A percentile compares a stretch with the other conserved stretches of the same genome.
Conservation (phyloP, 2,113 vertebrate genomes). For the Cisticola juncidis region DNA sequence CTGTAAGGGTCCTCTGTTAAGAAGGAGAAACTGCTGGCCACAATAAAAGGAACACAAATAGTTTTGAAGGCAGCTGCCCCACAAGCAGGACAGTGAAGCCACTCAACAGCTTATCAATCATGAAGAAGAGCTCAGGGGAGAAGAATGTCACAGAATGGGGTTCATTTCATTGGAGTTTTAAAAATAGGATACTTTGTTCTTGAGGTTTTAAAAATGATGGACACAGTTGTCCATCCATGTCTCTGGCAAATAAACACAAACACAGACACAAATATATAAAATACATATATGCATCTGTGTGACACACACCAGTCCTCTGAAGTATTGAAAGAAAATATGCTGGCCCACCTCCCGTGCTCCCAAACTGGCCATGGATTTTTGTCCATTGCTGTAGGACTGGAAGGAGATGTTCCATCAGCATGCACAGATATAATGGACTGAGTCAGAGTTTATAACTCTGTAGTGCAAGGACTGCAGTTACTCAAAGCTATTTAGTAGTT, state of each 20-base stretch:
- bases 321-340: not conserved
- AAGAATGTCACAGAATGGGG: not conserved
- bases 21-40: not conserved
- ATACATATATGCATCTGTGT: not conserved
- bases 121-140: not conserved
- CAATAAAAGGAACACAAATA: not conserved
- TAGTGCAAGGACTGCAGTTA: not conserved
- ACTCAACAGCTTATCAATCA: not conserved
- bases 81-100: not conserved
- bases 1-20: not conserved
- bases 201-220: not conserved
- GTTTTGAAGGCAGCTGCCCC: not conserved
- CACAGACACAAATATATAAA: not conserved
- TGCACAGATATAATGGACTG: not conserved
- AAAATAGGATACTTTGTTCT: not conserved
- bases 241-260: not conserved
- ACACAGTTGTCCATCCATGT: not conserved
- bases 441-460: not conserved
- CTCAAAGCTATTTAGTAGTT: not conserved
- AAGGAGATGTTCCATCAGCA: not conserved
- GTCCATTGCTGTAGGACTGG: not conserved
- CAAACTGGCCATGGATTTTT: not conserved
- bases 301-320: rapidly evolving
- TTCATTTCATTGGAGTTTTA: not conserved
- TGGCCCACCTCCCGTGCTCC: not conserved